phyloP scores from a whole-genome alignment of 1,140 invertebrate species.

The Conus betulinus region DNA sequence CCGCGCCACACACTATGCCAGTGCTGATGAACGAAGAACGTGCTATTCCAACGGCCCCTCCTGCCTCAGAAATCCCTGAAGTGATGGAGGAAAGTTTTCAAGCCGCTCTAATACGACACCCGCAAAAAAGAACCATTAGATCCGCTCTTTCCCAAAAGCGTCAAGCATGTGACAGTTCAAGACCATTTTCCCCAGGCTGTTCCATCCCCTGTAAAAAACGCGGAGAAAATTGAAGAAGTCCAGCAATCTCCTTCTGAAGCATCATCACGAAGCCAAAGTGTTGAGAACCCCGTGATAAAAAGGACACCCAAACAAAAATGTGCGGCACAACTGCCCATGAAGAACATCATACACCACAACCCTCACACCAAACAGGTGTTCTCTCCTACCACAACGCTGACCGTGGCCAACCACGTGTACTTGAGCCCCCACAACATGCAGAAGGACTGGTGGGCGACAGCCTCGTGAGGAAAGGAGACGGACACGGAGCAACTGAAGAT shows the following conservation, averaged over 20 bases:
- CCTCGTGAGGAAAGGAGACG: neutral
- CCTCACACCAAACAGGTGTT: neutral
- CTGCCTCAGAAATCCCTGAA: too few species aligned
- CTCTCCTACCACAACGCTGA: neutral
- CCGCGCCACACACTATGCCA: too few species aligned
- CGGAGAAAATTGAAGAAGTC: neutral
- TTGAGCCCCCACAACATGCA: neutral
- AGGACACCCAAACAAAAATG: neutral
- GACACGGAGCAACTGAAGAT: neutral
- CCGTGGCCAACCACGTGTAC: constrained; percentile 15
- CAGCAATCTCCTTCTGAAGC: neutral
- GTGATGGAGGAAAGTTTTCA: too few species aligned
- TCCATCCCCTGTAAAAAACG: neutral
- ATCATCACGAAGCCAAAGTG: neutral
- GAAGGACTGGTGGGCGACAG: neutral
- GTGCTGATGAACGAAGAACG: too few species aligned
- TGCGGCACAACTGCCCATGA: neutral
- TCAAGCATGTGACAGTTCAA: neutral
- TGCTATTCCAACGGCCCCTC: too few species aligned
- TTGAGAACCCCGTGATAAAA: neutral
- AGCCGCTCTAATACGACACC: neutral
- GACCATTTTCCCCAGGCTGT: neutral
- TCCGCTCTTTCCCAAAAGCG: neutral
- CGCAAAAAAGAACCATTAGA: neutral
- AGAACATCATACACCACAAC: neutral